Percentiles rank a stretch among this genome's conserved stretches.
phyloP scores from a whole-genome alignment of 2,888 invertebrate species.

The Drosophila neutralis region DNA sequence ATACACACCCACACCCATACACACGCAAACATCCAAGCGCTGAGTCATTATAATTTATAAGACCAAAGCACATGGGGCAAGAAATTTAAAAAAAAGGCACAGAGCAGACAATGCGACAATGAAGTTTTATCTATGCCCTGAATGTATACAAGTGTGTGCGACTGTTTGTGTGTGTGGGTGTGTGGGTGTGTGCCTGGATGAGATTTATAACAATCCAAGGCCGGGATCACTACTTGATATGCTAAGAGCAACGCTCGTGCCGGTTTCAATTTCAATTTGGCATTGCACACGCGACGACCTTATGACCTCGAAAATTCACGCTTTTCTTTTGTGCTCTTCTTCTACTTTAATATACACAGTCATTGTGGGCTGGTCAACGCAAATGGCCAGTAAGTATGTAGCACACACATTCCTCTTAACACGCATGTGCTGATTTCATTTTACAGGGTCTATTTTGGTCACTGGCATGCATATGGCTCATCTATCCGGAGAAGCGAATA shows the following conservation, averaged over 20 bases:
- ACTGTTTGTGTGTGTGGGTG: neutral
- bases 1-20: conserved; percentile 19
- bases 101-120: conserved; percentile 69
- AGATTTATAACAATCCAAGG: conserved; percentile 75
- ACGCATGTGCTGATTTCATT: conserved; percentile 19
- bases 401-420: conserved; percentile 12
- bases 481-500: conserved; percentile 88
- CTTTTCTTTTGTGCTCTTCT: neutral
- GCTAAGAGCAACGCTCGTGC: conserved; percentile 48
- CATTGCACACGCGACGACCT: conserved; percentile 58
- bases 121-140: conserved; percentile 51
- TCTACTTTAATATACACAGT: conserved; percentile 11
- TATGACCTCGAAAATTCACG: conserved; percentile 54
- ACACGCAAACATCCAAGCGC: conserved; percentile 40
- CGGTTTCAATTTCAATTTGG: conserved; percentile 64
- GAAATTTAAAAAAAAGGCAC: conserved; percentile 22
- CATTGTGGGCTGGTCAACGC: conserved; percentile 2
- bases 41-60: conserved; percentile 79
- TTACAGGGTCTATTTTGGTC: conserved; percentile 90
- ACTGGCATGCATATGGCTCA: conserved; percentile 89
- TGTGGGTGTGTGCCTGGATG: conserved; percentile 16
- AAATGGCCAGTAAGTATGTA: neutral
- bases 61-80: conserved; percentile 40
- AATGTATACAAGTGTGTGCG: neutral
- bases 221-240: conserved; percentile 62